phyloP scores from a whole-genome alignment of 2,888 invertebrate species.

The Eupithecia insigniata region DNA sequence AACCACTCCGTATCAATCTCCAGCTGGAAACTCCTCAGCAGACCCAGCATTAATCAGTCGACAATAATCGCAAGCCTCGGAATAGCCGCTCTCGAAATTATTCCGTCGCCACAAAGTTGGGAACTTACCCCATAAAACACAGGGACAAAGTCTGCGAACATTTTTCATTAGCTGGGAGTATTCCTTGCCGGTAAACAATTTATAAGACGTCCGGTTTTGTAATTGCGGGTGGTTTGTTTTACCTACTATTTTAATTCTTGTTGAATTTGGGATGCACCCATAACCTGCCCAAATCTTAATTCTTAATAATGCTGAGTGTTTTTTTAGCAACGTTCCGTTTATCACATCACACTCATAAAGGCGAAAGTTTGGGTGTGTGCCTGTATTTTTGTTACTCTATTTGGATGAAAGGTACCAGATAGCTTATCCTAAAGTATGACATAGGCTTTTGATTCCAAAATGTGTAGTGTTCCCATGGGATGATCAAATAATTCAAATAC shows the following conservation, averaged over 20 bases:
- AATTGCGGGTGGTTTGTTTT: constrained; percentile 50
- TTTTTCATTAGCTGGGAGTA: constrained; percentile 72
- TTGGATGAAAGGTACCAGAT: too few relatives aligned
- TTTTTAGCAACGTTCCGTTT: too few relatives aligned
- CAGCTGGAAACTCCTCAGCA: background rate
- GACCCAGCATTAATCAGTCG: constrained; percentile 68
- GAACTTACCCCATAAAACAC: constrained; percentile 75
- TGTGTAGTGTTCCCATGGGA: too few relatives aligned
- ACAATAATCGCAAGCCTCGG: constrained; percentile 77
- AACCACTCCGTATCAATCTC: constrained; percentile 1
- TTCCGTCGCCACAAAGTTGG: constrained; percentile 59
- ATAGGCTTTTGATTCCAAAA: too few relatives aligned
- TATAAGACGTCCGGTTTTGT: constrained; percentile 68
- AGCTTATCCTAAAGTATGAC: too few relatives aligned
- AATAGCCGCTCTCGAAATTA: constrained; percentile 78
- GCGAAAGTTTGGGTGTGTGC: too few relatives aligned
- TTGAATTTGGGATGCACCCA: background rate
- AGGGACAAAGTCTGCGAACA: constrained; percentile 73
- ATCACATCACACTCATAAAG: too few relatives aligned
- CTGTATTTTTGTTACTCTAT: too few relatives aligned
- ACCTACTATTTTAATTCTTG: background rate
- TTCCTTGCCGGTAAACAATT: constrained; percentile 69
- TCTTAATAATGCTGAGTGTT: background rate
- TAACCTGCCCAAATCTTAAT: background rate
- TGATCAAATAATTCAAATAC: too few relatives aligned